These are phyloP conservation scores for Paramormyrops hopkinsi DNA, from an alignment of 2,797 vertebrate species.

Conservation along the genomic window DNA sequence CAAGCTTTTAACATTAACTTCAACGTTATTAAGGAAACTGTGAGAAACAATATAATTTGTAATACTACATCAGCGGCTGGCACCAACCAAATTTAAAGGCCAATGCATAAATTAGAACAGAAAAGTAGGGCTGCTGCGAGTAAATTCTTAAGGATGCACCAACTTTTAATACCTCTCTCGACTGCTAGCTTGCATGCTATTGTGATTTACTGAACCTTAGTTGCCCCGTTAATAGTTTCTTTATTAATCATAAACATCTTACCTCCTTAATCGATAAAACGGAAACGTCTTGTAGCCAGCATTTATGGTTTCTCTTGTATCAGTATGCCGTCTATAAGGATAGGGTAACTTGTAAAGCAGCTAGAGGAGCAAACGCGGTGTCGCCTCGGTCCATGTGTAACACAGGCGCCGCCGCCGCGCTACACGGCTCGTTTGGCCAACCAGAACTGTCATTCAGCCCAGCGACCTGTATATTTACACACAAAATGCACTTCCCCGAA, in stretches of 20 bases:
- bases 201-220: not conserved
- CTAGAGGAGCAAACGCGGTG: not conserved
- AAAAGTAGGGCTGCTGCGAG: not conserved
- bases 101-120: not conserved
- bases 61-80: not conserved
- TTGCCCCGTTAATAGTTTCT: not conserved
- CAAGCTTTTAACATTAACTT: not conserved
- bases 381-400: constrained; percentile 17
- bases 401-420: not conserved
- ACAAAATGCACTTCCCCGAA: not conserved
- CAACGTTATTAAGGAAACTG: not conserved
- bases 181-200: not conserved
- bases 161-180: not conserved
- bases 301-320: not conserved
- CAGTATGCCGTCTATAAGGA: not conserved
- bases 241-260: not conserved
- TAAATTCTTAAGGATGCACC: not conserved
- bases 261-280: not conserved
- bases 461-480: not conserved
- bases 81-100: not conserved
- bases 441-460: not conserved
- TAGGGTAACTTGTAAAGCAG: not conserved
- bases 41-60: not conserved
- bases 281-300: not conserved
- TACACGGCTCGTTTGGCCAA: constrained; percentile 31